These are phyloP conservation scores for Danionella cerebrum DNA, from an alignment of 2,113 vertebrate species.

Conservation along the genomic window DNA sequence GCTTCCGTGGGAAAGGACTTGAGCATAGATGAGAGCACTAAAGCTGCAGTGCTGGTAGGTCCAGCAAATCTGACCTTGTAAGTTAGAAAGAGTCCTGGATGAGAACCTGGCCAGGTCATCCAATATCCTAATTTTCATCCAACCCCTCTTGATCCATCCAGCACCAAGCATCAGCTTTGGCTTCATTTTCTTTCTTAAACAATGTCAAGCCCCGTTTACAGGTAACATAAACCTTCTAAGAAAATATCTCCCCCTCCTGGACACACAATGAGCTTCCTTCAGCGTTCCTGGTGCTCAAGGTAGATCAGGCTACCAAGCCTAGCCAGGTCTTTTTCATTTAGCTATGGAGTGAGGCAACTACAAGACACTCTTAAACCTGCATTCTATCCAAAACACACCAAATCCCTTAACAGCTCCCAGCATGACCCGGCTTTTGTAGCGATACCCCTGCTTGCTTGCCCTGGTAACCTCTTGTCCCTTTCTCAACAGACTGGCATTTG, in stretches of 20 bases:
- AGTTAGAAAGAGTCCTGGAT: constrained; percentile 50
- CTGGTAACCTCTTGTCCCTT: constrained; percentile 27
- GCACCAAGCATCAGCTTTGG: constrained; percentile 51
- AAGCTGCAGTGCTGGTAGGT: constrained; percentile 36
- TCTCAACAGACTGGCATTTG: constrained; percentile 24
- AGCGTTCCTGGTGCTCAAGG: constrained; percentile 48
- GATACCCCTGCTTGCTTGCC: constrained; percentile 26
- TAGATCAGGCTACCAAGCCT: constrained; percentile 49
- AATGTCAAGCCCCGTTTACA: constrained; percentile 53
- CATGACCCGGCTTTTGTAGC: constrained; percentile 28
- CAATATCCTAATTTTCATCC: constrained; percentile 56
- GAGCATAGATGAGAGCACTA: constrained; percentile 41
- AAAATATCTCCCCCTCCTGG: constrained; percentile 54
- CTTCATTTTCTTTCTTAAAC: constrained; percentile 51
- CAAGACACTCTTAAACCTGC: constrained; percentile 31
- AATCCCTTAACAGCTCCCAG: constrained; percentile 25
- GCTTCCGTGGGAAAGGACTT: constrained; percentile 53
- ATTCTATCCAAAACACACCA: constrained; percentile 26
- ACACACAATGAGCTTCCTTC: constrained; percentile 60
- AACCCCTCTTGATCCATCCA: constrained; percentile 24
- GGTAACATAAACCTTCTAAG: constrained; percentile 64
- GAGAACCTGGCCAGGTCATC: constrained; percentile 52
- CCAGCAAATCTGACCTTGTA: constrained; percentile 58
- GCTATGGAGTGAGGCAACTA: constrained; percentile 30
- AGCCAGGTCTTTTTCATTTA: constrained; percentile 40